Conservation (phyloP, 1,140 invertebrate genomes). For the Heliconius eleuchia region DNA sequence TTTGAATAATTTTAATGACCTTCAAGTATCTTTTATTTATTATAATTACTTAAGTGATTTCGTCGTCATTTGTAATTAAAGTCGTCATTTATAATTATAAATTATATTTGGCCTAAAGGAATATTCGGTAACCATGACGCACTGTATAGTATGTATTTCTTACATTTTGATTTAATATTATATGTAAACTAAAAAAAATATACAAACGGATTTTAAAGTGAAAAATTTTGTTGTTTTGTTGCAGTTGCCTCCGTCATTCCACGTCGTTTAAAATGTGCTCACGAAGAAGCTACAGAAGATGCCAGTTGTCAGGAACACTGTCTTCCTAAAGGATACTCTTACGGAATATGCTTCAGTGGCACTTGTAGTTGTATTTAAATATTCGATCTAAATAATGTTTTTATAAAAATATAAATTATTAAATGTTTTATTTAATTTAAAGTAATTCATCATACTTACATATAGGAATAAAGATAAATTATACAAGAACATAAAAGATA, state of each 20-base stretch:
- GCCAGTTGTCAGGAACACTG: constrained; percentile 56
- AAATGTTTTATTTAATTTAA: too few relatives aligned
- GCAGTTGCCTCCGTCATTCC: constrained; percentile 19
- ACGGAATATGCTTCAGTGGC: constrained; percentile 60
- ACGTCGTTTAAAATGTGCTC: constrained; percentile 48
- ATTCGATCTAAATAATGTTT: background rate
- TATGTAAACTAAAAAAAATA: too few relatives aligned
- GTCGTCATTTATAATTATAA: background rate
- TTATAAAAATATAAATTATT: too few relatives aligned
- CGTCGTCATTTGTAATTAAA: background rate
- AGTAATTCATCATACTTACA: too few relatives aligned
- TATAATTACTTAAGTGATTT: background rate
- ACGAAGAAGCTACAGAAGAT: constrained; percentile 57
- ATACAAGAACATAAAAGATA: too few relatives aligned
- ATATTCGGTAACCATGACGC: background rate
- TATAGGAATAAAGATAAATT: too few relatives aligned
- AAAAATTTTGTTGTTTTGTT: background rate
- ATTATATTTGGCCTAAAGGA: background rate
- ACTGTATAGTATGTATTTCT: background rate
- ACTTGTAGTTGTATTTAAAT: constrained; percentile 62
- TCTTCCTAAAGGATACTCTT: constrained; percentile 64
- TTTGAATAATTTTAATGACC: background rate
- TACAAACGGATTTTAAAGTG: too few relatives aligned
- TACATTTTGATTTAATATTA: too few relatives aligned
- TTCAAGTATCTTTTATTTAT: background rate